phyloP scores from a whole-genome alignment of 2,113 vertebrate genomes.

The Peromyscus leucopus region DNA sequence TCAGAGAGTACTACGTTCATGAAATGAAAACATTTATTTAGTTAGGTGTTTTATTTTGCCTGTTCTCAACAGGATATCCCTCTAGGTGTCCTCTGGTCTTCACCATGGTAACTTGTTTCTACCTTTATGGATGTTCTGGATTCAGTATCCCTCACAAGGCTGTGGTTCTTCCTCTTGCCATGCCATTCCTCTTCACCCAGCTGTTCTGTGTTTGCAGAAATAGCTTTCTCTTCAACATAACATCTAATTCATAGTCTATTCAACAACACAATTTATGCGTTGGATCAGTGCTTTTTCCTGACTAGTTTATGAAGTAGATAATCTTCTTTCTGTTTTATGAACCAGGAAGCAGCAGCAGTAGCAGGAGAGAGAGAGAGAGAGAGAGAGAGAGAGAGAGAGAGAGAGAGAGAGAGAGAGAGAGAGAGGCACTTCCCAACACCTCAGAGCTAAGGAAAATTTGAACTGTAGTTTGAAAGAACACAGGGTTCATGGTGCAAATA shows the following conservation, averaged over 20 bases:
- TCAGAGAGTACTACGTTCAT: background rate
- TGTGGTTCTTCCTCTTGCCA: background rate
- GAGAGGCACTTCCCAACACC: background rate
- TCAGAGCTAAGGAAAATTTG: background rate
- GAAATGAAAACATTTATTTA: background rate
- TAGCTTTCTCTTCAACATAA: background rate
- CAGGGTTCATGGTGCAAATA: background rate
- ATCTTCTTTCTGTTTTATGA: background rate
- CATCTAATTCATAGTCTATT: background rate
- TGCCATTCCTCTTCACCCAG: background rate
- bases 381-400: background rate
- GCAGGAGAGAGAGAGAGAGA: background rate
- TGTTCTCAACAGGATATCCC: background rate
- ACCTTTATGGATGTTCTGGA: background rate
- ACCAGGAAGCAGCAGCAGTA: too few species aligned
- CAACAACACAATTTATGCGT: background rate
- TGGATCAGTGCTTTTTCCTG: slow-evolving; percentile 3
- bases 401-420: background rate
- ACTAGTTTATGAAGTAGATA: background rate
- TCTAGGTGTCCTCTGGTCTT: background rate
- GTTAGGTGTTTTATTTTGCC: background rate
- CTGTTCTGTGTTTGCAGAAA: background rate
- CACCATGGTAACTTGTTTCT: background rate
- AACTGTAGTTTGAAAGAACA: background rate
- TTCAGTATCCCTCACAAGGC: background rate